Conservation (phyloP, 2,113 vertebrate genomes). For the Theristicus caerulescens region DNA sequence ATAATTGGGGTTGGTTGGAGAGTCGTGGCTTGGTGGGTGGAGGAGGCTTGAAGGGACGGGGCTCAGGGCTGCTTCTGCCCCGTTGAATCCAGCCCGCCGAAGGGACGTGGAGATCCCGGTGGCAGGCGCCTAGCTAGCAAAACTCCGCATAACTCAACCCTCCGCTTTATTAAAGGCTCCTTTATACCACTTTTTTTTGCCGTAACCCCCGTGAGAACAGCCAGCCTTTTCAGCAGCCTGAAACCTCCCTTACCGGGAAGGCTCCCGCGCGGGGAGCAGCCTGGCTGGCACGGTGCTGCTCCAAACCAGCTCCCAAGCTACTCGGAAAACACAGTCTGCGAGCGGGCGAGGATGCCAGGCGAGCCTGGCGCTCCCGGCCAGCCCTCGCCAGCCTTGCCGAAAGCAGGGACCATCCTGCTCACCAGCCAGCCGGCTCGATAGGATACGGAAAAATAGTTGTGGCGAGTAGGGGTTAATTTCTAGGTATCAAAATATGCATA, state of each 20-base stretch:
- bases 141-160: neutral
- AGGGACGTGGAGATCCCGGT: neutral
- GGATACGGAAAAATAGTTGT: neutral
- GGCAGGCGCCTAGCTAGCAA: neutral
- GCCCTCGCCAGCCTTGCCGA: neutral
- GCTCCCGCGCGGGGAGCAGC: neutral
- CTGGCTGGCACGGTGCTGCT: neutral
- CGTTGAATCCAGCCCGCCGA: neutral
- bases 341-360: accelerated
- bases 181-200: conserved; percentile 23
- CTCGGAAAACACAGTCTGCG: neutral
- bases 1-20: neutral
- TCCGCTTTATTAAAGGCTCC: conserved; percentile 19
- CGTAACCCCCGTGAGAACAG: neutral
- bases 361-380: neutral
- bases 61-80: neutral
- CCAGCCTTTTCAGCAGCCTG: conserved; percentile 51
- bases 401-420: neutral
- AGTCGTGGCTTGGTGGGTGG: neutral
- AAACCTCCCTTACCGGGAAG: neutral
- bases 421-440: neutral
- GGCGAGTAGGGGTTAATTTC: conserved; percentile 39
- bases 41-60: neutral
- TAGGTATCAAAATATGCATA: conserved; percentile 40
- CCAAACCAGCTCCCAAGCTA: neutral